Percentiles rank a stretch among this genome's conserved stretches.
Evolutionary conservation across 2,113 vertebrate genomes (phyloP).

Genomic region (Protobothrops flavoviridis): DNA sequence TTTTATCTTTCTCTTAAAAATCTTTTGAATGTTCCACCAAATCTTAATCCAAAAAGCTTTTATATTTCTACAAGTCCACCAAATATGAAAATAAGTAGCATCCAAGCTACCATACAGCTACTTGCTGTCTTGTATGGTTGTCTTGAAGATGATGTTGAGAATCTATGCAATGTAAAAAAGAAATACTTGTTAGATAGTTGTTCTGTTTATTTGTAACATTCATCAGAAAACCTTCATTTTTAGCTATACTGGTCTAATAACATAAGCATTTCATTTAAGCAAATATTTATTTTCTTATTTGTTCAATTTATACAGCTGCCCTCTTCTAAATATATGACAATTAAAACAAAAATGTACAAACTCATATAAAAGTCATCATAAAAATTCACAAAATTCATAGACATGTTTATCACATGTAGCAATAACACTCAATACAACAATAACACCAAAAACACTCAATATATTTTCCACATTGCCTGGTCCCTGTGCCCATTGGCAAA

Average conservation of each 20-base stretch:
- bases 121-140: constrained; percentile 50
- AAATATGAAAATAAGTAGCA: too few relatives aligned
- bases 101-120: too few relatives aligned
- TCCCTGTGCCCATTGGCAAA: neutral
- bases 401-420: neutral
- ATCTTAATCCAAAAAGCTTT: too few relatives aligned
- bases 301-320: neutral
- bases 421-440: neutral
- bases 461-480: neutral
- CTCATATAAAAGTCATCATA: neutral
- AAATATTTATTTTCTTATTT: neutral
- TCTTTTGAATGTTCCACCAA: too few relatives aligned
- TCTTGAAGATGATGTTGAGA: neutral
- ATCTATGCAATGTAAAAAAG: constrained; percentile 23
- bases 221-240: neutral
- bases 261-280: neutral
- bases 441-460: neutral
- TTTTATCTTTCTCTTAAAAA: too few relatives aligned
- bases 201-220: neutral
- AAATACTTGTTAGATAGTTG: neutral
- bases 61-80: too few relatives aligned
- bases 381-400: neutral
- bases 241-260: neutral
- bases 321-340: neutral
- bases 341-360: neutral